Percentiles rank a stretch among this genome's conserved stretches.
Conservation (phyloP, 2,113 vertebrate genomes). For the Atherinomorus stipes region DNA sequence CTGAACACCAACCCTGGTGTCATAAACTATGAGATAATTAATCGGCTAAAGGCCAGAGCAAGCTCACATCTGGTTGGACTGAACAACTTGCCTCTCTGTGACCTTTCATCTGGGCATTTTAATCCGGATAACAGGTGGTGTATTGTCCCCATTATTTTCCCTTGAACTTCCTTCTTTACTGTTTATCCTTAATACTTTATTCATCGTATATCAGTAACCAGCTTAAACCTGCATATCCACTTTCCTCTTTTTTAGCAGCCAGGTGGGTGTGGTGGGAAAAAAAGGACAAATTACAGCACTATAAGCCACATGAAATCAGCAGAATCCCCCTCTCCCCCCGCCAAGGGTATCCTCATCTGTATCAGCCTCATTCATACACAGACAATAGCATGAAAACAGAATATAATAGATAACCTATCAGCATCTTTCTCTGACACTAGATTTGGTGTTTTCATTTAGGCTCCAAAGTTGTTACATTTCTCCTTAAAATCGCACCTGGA, state of each 20-base stretch:
- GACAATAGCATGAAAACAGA: not conserved
- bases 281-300: not conserved
- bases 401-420: not conserved
- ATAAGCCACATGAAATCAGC: not conserved
- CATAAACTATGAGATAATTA: constrained; percentile 68
- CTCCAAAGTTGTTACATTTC: constrained; percentile 33
- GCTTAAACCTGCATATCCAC: constrained; percentile 2
- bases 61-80: constrained; percentile 69
- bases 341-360: not conserved
- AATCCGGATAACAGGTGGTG: constrained; percentile 56
- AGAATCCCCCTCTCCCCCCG: not conserved
- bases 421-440: not conserved
- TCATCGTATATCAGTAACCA: constrained; percentile 22
- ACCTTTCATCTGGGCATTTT: constrained; percentile 58
- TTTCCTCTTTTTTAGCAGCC: constrained; percentile 11
- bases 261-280: constrained; percentile 7
- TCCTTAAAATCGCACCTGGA: constrained; percentile 36
- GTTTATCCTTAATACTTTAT: constrained; percentile 11
- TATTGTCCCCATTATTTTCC: constrained; percentile 44
- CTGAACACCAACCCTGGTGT: constrained; percentile 60
- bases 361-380: not conserved
- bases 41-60: constrained; percentile 55
- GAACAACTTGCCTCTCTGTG: constrained; percentile 52
- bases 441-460: constrained; percentile 18
- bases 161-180: not conserved